phyloP scores from a whole-genome alignment of 2,888 invertebrate genomes.

The Rhagonycha lutea region DNA sequence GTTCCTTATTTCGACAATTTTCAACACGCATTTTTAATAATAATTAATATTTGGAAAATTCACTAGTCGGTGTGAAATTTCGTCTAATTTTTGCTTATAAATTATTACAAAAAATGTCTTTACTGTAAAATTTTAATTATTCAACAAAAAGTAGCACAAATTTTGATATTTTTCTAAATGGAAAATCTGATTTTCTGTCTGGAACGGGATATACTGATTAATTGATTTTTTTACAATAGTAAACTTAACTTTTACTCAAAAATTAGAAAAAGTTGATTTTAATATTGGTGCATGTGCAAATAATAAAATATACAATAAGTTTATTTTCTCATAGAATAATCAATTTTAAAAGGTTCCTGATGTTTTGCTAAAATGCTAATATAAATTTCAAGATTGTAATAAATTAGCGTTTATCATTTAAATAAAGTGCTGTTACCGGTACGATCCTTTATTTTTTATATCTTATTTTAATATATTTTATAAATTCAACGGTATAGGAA shows the following conservation, averaged over 20 bases:
- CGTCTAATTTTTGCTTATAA: too few relatives aligned
- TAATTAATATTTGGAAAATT: too few relatives aligned
- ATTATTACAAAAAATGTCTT: too few relatives aligned
- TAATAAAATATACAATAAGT: not conserved
- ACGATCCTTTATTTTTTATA: not conserved
- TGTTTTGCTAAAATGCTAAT: not conserved
- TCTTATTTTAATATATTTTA: not conserved
- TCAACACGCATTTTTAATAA: too few relatives aligned
- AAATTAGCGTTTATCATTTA: not conserved
- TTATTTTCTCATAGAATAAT: not conserved
- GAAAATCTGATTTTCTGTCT: not conserved
- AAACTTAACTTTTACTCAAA: not conserved
- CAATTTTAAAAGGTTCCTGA: not conserved
- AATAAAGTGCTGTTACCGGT: not conserved
- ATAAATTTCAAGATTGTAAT: not conserved
- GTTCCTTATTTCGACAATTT: too few relatives aligned
- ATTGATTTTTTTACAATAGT: not conserved
- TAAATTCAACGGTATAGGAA: not conserved
- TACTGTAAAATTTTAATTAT: too few relatives aligned
- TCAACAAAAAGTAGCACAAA: too few relatives aligned
- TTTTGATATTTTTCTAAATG: too few relatives aligned
- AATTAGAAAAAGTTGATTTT: not conserved
- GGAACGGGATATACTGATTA: too few relatives aligned
- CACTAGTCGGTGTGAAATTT: too few relatives aligned
- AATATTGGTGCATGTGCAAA: not conserved